phyloP scores from a whole-genome alignment of 2,797 vertebrate species.

The Chaenodraco wilsoni region DNA sequence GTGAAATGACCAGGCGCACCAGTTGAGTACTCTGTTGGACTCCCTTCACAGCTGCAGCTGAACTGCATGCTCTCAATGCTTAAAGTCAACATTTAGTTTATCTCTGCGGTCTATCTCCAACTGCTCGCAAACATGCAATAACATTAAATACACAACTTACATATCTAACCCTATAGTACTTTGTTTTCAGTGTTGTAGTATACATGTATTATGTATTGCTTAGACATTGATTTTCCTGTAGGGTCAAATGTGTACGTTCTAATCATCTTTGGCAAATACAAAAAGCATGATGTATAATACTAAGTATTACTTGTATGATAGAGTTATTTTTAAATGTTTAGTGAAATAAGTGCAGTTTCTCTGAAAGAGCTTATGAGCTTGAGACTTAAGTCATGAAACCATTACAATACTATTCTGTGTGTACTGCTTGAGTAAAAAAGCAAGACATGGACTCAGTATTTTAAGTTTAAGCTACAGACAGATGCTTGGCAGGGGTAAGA shows the following conservation, averaged over 20 bases:
- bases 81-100: not conserved
- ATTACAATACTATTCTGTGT: not conserved
- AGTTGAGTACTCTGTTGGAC: constrained; percentile 2
- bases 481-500: not conserved
- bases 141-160: too few species aligned
- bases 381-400: not conserved
- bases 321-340: not conserved
- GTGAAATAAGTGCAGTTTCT: not conserved
- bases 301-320: not conserved
- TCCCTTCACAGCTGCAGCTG: constrained; percentile 29
- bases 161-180: too few species aligned
- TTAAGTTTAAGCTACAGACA: not conserved
- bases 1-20: constrained; percentile 9
- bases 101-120: not conserved
- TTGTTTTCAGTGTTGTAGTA: not conserved
- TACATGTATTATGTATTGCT: not conserved
- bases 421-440: not conserved
- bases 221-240: too few species aligned
- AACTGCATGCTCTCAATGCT: not conserved
- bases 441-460: not conserved
- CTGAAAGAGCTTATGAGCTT: not conserved
- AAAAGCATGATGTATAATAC: not conserved
- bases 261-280: not conserved
- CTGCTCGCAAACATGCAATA: too few species aligned
- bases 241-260: not conserved